Conservation (phyloP, 2,888 invertebrate genomes). For the Chalcosyrphus nemorum region DNA sequence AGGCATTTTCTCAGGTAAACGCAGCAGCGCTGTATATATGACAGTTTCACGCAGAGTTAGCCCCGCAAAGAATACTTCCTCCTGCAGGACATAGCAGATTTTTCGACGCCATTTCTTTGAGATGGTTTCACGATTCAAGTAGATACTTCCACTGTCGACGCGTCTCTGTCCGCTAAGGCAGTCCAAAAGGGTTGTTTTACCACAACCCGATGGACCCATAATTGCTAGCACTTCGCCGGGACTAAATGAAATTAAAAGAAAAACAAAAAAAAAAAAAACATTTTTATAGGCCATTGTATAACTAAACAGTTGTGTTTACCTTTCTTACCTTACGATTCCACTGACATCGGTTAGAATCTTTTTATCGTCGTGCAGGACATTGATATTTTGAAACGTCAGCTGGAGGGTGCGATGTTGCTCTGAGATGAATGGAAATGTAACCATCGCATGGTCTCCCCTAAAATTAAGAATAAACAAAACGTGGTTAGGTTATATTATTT, state of each 20-base stretch:
- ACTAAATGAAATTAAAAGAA: conserved; percentile 78
- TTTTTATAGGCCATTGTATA: conserved; percentile 47
- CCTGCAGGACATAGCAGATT: conserved; percentile 91
- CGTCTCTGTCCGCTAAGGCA: conserved; percentile 88
- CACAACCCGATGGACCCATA: conserved; percentile 91
- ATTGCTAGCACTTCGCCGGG: conserved; percentile 91
- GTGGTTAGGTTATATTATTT: too few species aligned
- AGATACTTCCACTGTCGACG: conserved; percentile 86
- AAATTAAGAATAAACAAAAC: conserved; percentile 75
- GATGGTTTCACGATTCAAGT: conserved; percentile 85
- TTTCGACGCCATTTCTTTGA: conserved; percentile 88
- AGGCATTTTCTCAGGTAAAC: conserved; percentile 88
- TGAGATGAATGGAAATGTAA: conserved; percentile 85
- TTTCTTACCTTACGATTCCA: conserved; percentile 84
- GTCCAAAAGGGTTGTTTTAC: conserved; percentile 91
- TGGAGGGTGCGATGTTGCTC: conserved; percentile 85
- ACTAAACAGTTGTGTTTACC: conserved; percentile 38
- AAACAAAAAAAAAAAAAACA: conserved; percentile 2
- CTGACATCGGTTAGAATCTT: conserved; percentile 87
- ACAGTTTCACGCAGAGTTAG: conserved; percentile 90
- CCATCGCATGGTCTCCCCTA: conserved; percentile 85
- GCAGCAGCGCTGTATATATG: conserved; percentile 84
- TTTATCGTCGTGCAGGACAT: conserved; percentile 83
- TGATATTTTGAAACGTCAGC: conserved; percentile 86
- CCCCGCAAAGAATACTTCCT: conserved; percentile 91